A percentile compares a stretch with the other conserved stretches of the same genome.
Evolutionary conservation across 2,888 invertebrate species (phyloP).

Genomic region (Metellina segmentata): DNA sequence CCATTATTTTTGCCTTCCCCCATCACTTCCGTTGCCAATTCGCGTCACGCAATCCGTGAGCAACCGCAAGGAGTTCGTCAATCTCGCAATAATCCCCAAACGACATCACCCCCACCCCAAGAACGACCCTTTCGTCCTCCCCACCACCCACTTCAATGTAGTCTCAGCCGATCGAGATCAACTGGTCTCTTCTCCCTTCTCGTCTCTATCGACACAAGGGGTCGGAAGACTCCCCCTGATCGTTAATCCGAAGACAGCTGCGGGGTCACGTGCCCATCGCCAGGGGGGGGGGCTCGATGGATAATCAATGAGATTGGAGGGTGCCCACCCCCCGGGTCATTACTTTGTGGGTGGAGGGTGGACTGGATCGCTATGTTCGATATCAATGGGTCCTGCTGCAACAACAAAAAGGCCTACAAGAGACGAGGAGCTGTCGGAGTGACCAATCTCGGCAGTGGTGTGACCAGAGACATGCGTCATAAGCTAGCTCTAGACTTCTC

Average conservation of each 20-base stretch:
- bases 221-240: constrained; percentile 16
- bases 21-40: background rate
- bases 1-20: background rate
- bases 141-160: background rate
- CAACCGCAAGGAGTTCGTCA: constrained; percentile 46
- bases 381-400: constrained; percentile 12
- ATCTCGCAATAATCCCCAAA: constrained; percentile 35
- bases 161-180: constrained; percentile 29
- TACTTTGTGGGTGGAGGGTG: constrained; percentile 23
- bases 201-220: background rate
- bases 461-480: no score
- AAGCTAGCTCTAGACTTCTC: background rate
- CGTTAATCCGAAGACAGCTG: constrained; percentile 69
- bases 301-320: constrained; percentile 47
- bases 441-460: background rate
- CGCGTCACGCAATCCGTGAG: background rate
- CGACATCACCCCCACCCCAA: background rate
- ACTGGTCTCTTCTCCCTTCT: constrained; percentile 35
- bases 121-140: background rate
- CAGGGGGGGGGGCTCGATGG: constrained; percentile 25
- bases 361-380: constrained; percentile 25
- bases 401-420: background rate
- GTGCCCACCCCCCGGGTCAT: constrained; percentile 32
- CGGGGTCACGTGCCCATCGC: constrained; percentile 39
- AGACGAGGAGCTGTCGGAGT: background rate